phyloP scores from a whole-genome alignment of 1,140 invertebrate genomes.

The Lamellibrachia luymesi region DNA sequence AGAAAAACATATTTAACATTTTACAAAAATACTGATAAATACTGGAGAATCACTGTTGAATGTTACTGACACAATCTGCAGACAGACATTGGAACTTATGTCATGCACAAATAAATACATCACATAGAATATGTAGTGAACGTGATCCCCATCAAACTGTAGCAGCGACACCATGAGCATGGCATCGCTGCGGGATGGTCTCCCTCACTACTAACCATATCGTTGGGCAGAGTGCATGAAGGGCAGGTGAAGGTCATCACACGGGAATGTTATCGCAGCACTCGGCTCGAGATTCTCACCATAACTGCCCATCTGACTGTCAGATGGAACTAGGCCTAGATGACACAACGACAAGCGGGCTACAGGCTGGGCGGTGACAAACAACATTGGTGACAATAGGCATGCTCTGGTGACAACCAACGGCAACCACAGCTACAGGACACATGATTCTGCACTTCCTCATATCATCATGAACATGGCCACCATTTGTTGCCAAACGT shows the following conservation, averaged over 20 bases:
- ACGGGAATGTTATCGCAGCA: not conserved
- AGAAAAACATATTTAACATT: not conserved
- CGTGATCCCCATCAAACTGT: no score
- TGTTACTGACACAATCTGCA: not conserved
- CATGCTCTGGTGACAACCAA: constrained; percentile 3
- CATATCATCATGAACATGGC: not conserved
- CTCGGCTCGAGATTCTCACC: not conserved
- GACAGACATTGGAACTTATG: not conserved
- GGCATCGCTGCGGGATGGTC: not conserved
- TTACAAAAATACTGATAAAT: not conserved
- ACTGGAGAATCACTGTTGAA: not conserved
- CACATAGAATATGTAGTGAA: not conserved
- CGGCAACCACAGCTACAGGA: not conserved
- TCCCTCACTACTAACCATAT: not conserved
- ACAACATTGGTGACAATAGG: not conserved
- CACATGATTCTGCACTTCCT: not conserved
- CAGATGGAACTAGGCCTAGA: not conserved
- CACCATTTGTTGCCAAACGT: not conserved
- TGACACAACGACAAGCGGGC: not conserved
- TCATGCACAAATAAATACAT: not conserved
- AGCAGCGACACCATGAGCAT: not conserved
- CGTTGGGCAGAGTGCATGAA: not conserved
- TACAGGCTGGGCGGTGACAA: not conserved
- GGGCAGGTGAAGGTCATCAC: not conserved
- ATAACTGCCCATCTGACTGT: not conserved